These are phyloP conservation scores for Octomys mimax DNA, from an alignment of 2,797 vertebrate genomes.

Conservation along the genomic window DNA sequence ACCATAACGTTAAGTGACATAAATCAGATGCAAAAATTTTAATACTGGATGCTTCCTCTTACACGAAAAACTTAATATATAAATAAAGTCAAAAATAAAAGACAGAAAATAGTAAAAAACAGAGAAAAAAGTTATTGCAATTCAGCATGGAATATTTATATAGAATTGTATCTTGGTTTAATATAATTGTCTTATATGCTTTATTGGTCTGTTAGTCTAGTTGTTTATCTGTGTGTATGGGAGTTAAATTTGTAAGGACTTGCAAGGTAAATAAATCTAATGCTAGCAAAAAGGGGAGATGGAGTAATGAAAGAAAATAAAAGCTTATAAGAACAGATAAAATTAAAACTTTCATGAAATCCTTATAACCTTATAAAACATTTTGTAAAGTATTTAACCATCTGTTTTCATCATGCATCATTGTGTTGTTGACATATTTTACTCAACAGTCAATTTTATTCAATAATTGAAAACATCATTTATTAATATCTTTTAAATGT, in stretches of 20 bases:
- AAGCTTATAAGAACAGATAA: constrained; percentile 42
- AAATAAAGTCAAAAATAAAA: neutral
- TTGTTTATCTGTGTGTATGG: neutral
- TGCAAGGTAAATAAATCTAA: neutral
- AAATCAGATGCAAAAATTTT: neutral
- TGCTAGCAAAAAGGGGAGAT: neutral
- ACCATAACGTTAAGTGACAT: neutral
- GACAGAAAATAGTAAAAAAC: neutral
- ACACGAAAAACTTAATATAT: neutral
- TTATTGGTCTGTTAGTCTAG: neutral
- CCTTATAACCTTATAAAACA: constrained; percentile 15
- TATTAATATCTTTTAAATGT: constrained; percentile 13
- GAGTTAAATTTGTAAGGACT: neutral
- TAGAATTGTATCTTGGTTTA: neutral
- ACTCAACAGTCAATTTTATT: constrained; percentile 55
- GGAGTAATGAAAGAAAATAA: neutral
- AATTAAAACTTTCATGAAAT: constrained; percentile 27
- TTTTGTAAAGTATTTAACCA: constrained; percentile 49
- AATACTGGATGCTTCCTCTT: neutral
- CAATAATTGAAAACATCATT: constrained; percentile 48
- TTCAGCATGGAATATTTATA: neutral
- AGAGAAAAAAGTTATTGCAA: neutral
- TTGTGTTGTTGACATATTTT: neutral
- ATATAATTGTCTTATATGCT: neutral
- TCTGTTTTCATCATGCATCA: constrained; percentile 14